Evolutionary conservation across 1,140 invertebrate genomes (phyloP), one percentile per base, ranked within the genome.

Genomic region (Glossosoma conforme): DNA sequence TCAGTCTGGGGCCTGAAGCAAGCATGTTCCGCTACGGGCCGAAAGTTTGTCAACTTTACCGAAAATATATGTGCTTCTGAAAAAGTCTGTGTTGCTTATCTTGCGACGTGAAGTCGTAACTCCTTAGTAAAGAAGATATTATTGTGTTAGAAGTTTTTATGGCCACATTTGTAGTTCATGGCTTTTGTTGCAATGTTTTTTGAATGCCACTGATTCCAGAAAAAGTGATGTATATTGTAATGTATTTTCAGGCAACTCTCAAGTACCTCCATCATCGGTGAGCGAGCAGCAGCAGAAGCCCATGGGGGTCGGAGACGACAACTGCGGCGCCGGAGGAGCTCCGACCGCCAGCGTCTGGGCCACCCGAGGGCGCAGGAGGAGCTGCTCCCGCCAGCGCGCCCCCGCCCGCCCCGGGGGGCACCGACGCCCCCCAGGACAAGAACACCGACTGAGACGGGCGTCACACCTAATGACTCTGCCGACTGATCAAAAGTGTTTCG

Each of bases 291-390:
- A 43, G 37, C 25, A 17, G 8, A 17, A 30, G 25, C 35, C 18
- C 35, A 21, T 10, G 9, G 21, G 8, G n/a, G 14, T n/a, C 13
- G 33, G 19, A 47, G 38, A 6, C 50, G 18, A 15, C 14, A 24
- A 35, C 49, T 1, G 38, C 48, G n/a, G 25, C 30, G 25, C 14
- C 47, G 1, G 44, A 66, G 57, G 21, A 14, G 18, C 64, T 62
- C 52, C 63, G 62, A 54, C 65, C 62, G 38, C 61, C 64, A 43
- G 54, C 58, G 58, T 63, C 59, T 45, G 54, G 59, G 48, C 62
- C 25, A 36, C 61, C 62, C 44, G 66, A 64, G 51, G 28, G 50
- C 21, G 58, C 37, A 28, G 62, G 58, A 22, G 37, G 56, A 25
- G 42, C 57, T 38, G 52, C 60, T 37, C 58, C 62, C 37, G 41